Evolutionary conservation across 2,888 invertebrate species (phyloP), one percentile per base, ranked within the genome.

Genomic region (Hypolimnas misippus): DNA sequence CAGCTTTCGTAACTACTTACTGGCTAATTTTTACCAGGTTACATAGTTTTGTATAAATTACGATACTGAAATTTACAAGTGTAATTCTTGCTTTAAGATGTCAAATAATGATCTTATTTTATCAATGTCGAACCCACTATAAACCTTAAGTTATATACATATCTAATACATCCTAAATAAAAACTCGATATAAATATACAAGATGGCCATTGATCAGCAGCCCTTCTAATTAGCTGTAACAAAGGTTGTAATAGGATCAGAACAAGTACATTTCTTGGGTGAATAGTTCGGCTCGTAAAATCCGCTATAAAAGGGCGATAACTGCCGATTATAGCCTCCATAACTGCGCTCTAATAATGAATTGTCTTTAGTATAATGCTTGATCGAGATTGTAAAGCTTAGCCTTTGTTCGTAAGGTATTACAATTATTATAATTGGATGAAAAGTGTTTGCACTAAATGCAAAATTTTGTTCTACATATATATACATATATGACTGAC

Each of bases 241-340:
- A 87, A 87, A 81, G 77, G 77, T 69, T 78, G 71, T 76, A 79
- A 77, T 76, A 73, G 78, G 84, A 87, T 84, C 85, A 84, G 83
- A 82, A 79, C 80, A 72, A 77, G 80, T 81, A 82, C 84, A 83
- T 86, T 86, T 85, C 87, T 88, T 84, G 87, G 86, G 72, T 89
- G 87, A 92, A 92, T 92, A 92, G 92, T 92, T 92, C 82, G 73
- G 80, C 78, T 88, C 91, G 87, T 92, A 92, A 92, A 92, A 91
- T 83, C 79, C 67, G 87, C 92, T 88, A 92, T 92, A 92, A 92
- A 92, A 92, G 90, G 89, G 90, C 90, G 91, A 88, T 92, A 92
- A 92, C 87, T 81, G 84, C 76, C 89, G 88, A 91, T 92, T 92
- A 92, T 84, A 81, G 84, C 81, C 79, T 75, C 73, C 79, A 78